These are phyloP conservation scores for Zaprionus capensis DNA, from an alignment of 1,140 invertebrate species.

Conservation along the genomic window DNA sequence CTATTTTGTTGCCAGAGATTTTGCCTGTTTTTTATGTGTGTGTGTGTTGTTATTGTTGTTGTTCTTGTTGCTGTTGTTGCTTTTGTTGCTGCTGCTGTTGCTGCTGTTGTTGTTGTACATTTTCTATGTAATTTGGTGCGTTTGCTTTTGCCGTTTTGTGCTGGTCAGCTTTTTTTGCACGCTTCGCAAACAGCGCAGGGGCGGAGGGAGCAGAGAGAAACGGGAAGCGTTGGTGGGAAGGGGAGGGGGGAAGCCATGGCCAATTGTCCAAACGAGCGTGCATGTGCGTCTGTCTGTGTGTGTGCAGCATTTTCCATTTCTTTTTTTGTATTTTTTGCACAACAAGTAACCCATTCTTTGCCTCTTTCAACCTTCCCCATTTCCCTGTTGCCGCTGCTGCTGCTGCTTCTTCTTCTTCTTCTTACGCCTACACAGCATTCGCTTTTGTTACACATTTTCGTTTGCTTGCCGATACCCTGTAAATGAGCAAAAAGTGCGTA, in stretches of 20 bases:
- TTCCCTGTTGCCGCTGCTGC: not conserved
- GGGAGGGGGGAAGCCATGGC: slow-evolving; percentile 46
- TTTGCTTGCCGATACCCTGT: slow-evolving; percentile 29
- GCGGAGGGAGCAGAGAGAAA: not conserved
- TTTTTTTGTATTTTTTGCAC: slow-evolving; percentile 22
- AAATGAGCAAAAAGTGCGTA: not conserved
- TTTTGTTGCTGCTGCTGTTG: slow-evolving; percentile 14
- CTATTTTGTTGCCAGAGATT: slow-evolving; percentile 62
- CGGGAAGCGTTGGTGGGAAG: too few species aligned
- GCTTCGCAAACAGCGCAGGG: slow-evolving; percentile 65
- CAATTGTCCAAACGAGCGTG: slow-evolving; percentile 73
- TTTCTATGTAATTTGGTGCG: slow-evolving; percentile 78
- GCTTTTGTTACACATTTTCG: slow-evolving; percentile 55
- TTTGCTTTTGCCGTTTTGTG: slow-evolving; percentile 65
- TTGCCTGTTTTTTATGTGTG: slow-evolving; percentile 56
- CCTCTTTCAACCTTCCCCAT: slow-evolving; percentile 1
- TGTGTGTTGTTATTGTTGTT: slow-evolving; percentile 22
- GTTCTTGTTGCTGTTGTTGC: slow-evolving; percentile 4
- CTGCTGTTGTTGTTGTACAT: slow-evolving; percentile 55
- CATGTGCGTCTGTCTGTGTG: slow-evolving; percentile 36
- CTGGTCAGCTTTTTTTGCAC: slow-evolving; percentile 80
- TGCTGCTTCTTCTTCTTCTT: not conserved
- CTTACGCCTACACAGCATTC: slow-evolving; percentile 53
- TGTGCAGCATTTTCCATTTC: slow-evolving; percentile 41
- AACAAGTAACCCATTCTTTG: slow-evolving; percentile 44